Evolutionary conservation across 2,797 vertebrate species (phyloP).

Genomic region (Synaphobranchus kaupii): DNA sequence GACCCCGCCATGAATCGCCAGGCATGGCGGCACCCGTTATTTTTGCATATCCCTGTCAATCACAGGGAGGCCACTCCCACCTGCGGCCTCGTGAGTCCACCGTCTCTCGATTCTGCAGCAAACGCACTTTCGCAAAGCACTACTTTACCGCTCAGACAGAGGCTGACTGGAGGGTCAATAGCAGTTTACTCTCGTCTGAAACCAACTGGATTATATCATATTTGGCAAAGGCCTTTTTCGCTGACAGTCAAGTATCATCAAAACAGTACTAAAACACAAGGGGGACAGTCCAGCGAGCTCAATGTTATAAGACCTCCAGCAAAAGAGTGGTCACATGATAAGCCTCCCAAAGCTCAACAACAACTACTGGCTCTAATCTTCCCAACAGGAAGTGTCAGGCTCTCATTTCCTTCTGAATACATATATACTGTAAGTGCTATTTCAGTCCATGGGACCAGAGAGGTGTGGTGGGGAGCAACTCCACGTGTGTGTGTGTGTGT

Average conservation of each 20-base stretch:
- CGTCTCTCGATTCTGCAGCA: too few species aligned
- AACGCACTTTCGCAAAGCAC: too few species aligned
- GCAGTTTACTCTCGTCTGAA: neutral
- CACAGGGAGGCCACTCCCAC: neutral
- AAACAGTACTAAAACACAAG: neutral
- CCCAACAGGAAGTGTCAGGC: neutral
- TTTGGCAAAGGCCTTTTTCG: slow-evolving; percentile 1
- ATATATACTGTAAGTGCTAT: neutral
- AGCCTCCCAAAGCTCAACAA: neutral
- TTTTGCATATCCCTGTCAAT: neutral
- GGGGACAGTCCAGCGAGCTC: neutral
- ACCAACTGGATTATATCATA: neutral
- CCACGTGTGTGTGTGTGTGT: neutral
- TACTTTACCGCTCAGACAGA: too few species aligned
- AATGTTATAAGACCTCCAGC: neutral
- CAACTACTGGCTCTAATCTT: neutral
- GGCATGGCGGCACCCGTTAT: neutral
- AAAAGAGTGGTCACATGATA: neutral
- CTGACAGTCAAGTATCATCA: neutral
- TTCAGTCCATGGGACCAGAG: neutral
- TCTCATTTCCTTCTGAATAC: neutral
- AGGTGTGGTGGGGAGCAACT: neutral
- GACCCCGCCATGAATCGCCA: neutral
- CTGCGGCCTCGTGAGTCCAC: too few species aligned
- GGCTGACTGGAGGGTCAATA: neutral